A percentile compares a stretch with the other conserved stretches of the same genome.
These are phyloP conservation scores for Melanostigma gelatinosum DNA, from an alignment of 2,113 vertebrate species.

Conservation along the genomic window DNA sequence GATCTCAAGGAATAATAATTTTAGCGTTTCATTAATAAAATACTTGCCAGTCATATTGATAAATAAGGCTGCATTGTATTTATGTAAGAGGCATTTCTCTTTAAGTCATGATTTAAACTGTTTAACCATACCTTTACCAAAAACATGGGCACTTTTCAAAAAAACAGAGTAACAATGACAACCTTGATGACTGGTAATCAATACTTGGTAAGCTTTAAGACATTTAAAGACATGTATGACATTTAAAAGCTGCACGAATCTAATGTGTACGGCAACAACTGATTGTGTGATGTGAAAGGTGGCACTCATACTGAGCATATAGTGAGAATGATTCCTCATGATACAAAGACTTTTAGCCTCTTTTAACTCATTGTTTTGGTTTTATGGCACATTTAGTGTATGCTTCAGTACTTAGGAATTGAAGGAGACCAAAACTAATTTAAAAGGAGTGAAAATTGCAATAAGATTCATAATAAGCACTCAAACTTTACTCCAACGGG, in stretches of 20 bases:
- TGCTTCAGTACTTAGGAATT: neutral
- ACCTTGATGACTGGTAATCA: neutral
- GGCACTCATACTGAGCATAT: neutral
- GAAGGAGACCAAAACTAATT: neutral
- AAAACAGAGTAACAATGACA: neutral
- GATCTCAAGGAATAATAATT: neutral
- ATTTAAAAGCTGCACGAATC: neutral
- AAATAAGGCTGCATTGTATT: neutral
- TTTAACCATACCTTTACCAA: neutral
- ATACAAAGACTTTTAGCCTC: slow-evolving; percentile 14
- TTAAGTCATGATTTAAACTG: neutral
- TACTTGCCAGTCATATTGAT: neutral
- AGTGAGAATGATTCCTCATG: slow-evolving; percentile 7
- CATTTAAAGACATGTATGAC: neutral
- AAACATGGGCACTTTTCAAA: neutral
- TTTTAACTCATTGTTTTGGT: slow-evolving; percentile 22
- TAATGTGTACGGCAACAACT: neutral
- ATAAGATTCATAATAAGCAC: neutral
- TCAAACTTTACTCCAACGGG: neutral
- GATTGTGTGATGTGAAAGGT: neutral
- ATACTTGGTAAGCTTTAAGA: neutral
- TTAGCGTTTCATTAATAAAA: neutral
- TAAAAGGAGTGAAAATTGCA: neutral
- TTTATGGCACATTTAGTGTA: neutral
- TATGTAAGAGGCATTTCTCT: neutral